A percentile compares a stretch with the other conserved stretches of the same genome.
Conservation (phyloP, 1,140 invertebrate genomes). For the Drosophila mojavensis region DNA sequence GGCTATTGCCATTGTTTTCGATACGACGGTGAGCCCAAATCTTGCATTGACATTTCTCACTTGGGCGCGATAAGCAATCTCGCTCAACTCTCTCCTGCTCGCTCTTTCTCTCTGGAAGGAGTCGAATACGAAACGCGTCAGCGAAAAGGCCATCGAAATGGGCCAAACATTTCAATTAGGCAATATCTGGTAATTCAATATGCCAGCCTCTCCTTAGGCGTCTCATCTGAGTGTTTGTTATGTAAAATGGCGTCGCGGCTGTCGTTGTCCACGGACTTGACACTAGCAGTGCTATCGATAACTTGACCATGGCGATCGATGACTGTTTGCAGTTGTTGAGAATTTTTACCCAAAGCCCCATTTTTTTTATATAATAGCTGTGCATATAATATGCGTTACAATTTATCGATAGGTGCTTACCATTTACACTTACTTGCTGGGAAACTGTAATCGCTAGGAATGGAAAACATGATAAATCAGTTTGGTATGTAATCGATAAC, state of each 20-base stretch:
- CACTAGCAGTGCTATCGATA: not conserved
- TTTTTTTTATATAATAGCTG: too few species aligned
- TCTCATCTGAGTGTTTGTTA: not conserved
- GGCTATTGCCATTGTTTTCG: slow-evolving; percentile 37
- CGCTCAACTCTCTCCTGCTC: not conserved
- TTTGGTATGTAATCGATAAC: too few species aligned
- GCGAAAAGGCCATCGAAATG: slow-evolving; percentile 36
- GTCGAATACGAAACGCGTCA: slow-evolving; percentile 27
- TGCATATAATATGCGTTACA: too few species aligned
- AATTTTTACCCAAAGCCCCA: not conserved
- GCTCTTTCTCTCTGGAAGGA: not conserved
- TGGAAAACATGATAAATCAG: too few species aligned
- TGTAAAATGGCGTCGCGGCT: slow-evolving; percentile 8
- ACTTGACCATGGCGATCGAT: not conserved
- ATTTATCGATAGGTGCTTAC: too few species aligned
- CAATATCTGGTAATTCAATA: slow-evolving; percentile 56
- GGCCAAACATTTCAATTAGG: slow-evolving; percentile 56
- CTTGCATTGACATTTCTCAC: slow-evolving; percentile 56
- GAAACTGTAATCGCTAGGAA: too few species aligned
- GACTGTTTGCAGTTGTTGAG: not conserved
- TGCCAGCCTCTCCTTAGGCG: not conserved
- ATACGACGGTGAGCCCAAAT: slow-evolving; percentile 27
- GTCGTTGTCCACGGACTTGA: not conserved
- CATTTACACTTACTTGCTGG: too few species aligned
- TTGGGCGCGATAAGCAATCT: slow-evolving; percentile 52